Evolutionary conservation across 2,113 vertebrate species (phyloP), one percentile per base, ranked within the genome.

Genomic region (Tupaia tana): DNA sequence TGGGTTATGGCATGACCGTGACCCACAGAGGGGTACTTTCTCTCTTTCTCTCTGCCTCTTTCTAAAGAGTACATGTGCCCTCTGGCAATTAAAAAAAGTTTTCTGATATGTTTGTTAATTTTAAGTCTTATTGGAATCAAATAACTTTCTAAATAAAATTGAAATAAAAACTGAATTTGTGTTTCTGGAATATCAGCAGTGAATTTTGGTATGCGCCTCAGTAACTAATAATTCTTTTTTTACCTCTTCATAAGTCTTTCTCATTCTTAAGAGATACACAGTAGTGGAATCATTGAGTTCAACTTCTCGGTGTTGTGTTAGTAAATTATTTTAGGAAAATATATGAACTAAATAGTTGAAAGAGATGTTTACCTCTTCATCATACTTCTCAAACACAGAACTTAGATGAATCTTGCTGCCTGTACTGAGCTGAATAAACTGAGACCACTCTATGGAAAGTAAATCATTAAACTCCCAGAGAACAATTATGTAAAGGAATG

Each of bases 271-370:
- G 9, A 8, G 18, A n/a, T 67, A 87, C 59, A 24, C 5, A 66
- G 27, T 15, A 74, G 22, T 52, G 90, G 59, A 90, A 79, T 82
- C 31, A 78, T 56, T 66, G 64, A 69, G 63, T 86, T 70, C 16
- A 96, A 58, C 20, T 29, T 54, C 9, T 86, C 66, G 7, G 19
- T 90, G 61, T 80, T 29, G 70, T 52, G 19, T 69, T 64, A 89
- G 31, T 63, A 69, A 85, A 59, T 93, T 92, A 92, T 86, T 70
- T 86, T 20, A 83, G 34, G 22, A 86, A 96, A 94, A 58, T 52
- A 3, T 74, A 88, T 86, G 70, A 86, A 84, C 11, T 85, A 70
- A 90, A 87, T 7, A 86, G 64, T 71, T 63, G 6, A 34, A 93
- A 79, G 14, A 82, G 6, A 61, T 58, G 10, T 66, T 58, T 73